Evolutionary conservation across 2,888 invertebrate genomes (phyloP).

Genomic region (Eilema depressum): DNA sequence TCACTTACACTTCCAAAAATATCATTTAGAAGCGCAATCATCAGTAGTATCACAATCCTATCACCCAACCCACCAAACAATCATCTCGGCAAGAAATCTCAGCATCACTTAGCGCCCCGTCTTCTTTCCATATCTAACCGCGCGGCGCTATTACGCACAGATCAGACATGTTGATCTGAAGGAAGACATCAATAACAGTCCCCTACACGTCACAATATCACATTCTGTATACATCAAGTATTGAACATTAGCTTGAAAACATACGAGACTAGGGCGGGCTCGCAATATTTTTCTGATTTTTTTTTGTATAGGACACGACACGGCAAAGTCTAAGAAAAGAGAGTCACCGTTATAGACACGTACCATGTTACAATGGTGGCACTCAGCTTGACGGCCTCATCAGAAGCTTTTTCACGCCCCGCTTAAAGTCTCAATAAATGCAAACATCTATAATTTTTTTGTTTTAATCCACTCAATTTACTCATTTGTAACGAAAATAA

Average conservation of each 20-base stretch:
- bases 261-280: constrained; percentile 49
- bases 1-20: too few relatives aligned
- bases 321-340: too few relatives aligned
- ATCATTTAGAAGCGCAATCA: too few relatives aligned
- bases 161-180: constrained; percentile 78
- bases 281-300: constrained; percentile 18
- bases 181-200: constrained; percentile 80
- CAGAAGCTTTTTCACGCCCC: too few relatives aligned
- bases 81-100: background rate
- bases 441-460: too few relatives aligned
- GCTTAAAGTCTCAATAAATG: too few relatives aligned
- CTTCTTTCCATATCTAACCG: constrained; percentile 27
- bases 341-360: too few relatives aligned
- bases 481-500: too few relatives aligned
- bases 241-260: constrained; percentile 75
- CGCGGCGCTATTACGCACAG: constrained; percentile 58
- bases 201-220: constrained; percentile 66
- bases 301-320: background rate
- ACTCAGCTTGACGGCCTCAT: too few relatives aligned
- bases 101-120: constrained; percentile 26
- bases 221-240: constrained; percentile 83
- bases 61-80: constrained; percentile 2
- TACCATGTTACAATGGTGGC: too few relatives aligned
- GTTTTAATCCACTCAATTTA: too few relatives aligned
- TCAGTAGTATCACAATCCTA: background rate